Evolutionary conservation across 2,797 vertebrate genomes (phyloP), one percentile per base, ranked within the genome.

Genomic region (Helarctos malayanus): DNA sequence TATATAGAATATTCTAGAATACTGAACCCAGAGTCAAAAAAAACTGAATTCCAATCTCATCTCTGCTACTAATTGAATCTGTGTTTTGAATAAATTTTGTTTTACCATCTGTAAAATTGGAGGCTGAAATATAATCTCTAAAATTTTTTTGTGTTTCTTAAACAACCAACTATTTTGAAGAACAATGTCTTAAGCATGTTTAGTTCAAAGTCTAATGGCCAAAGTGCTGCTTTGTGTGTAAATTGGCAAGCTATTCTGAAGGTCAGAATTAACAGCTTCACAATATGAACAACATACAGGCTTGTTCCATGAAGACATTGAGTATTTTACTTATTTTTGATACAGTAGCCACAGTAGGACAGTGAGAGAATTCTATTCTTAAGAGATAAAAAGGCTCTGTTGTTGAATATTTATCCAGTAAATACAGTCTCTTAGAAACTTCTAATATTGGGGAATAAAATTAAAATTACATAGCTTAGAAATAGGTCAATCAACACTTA

Each of bases 231-330:
- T 91, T 78, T 88, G 29, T 78, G 27, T 49, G 81, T 92, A 84
- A 87, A 83, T 23, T 45, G 54, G 54, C 29, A 85, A 96, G 41
- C 8, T 76, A 52, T 73, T 86, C 85, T 94, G 59, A 97, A 97
- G 81, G 57, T 84, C 73, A 63, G 45, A 45, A 84, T 85, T 92
- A 85, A 85, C 87, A 52, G 54, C 21, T 41, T 94, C 78, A 76
- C 5, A 57, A 45, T 38, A 84, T 23, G 59, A 83, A 69, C 80
- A 75, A 45, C 10, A 79, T 56, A 57, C 75, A 61, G 41, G 7
- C 19, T 92, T 92, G n/a, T 38, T 96, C 52, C 61, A 23, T 90
- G 59, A 81, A 63, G n/a, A 88, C 12, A 29, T 15, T 57, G 63
- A 78, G 27, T 57, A 41, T 61, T 81, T 91, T 56, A 78, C 19